Base-by-base conservation (phyloP, 2,113 vertebrate genomes). In the Telmatochromis brachygnathus region DNA sequence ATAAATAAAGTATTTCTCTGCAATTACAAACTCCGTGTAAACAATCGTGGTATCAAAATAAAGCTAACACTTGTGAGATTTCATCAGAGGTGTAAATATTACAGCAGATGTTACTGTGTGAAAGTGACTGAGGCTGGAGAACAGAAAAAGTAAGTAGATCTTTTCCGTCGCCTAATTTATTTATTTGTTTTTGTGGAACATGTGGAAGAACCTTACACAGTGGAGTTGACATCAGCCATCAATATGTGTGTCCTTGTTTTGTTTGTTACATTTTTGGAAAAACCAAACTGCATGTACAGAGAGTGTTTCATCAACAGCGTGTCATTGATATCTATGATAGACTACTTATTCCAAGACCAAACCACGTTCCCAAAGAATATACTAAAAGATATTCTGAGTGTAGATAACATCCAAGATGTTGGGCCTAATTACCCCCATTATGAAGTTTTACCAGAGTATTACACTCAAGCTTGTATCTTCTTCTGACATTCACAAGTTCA, bases 281-380 rank as follows among this genome's bases (percentile, higher is more conserved):
- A 62, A 2, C 0, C 58, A 62, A 62, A 35, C 30, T 62, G 58
- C 30, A 62, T 17, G 58, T 62, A 62, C 30, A n/a, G 30, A 2
- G 9, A 11, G 30, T 35, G 30, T 62, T 62, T 62, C 30, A 35
- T 0, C 58, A 62, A 2, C 58, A 35, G 53, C 1, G 0, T 62
- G 58, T 7, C 9, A 62, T 62, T 62, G 2, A 35, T n/a, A 62
- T 62, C 30, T 62, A 1, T n/a, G 1, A n/a, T 11, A 35, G 17
- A n/a, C 9, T 35, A 19, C 58, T 62, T 62, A 62, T 62, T 62
- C 28, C 9, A 62, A 62, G 30, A 62, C 58, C 58, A 62, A 62
- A 12, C 17, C 58, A 62, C 0, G 6, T 35, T 65, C 30, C 30
- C 30, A 65, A n/a, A 65, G 30, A 35, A 35, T 0, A 65, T 35